phyloP scores from a whole-genome alignment of 1,140 invertebrate species.

The Drosophila virilis region DNA sequence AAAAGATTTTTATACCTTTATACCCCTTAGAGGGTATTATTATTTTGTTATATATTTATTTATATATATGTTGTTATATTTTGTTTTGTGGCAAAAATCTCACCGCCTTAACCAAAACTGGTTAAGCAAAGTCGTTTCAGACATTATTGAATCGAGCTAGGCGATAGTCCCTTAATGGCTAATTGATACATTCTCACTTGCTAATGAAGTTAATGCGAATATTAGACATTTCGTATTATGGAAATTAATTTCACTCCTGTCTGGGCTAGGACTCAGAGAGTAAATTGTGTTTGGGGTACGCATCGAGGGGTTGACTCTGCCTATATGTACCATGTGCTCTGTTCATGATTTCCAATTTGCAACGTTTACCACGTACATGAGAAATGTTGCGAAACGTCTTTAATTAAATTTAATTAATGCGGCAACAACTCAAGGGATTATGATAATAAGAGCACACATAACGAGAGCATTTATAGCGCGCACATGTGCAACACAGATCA shows the following conservation, averaged over 20 bases:
- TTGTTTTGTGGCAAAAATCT: too few species aligned
- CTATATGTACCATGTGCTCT: slow-evolving; percentile 3
- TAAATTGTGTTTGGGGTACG: neutral
- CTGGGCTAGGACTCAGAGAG: neutral
- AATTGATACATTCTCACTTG: slow-evolving; percentile 58
- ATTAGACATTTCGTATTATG: slow-evolving; percentile 61
- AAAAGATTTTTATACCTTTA: too few species aligned
- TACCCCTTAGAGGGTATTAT: too few species aligned
- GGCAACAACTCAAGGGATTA: slow-evolving; percentile 81
- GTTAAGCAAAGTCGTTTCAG: too few species aligned
- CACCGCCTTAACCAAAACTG: too few species aligned
- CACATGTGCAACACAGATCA: slow-evolving; percentile 59
- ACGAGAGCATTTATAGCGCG: slow-evolving; percentile 68
- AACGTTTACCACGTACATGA: slow-evolving; percentile 63
- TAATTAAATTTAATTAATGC: slow-evolving; percentile 84
- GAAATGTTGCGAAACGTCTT: slow-evolving; percentile 80
- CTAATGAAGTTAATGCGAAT: slow-evolving; percentile 60
- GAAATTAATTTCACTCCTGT: slow-evolving; percentile 65
- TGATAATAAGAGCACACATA: slow-evolving; percentile 82
- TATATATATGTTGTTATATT: too few species aligned
- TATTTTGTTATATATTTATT: too few species aligned
- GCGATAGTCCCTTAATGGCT: slow-evolving; percentile 2
- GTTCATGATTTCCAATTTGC: slow-evolving; percentile 60
- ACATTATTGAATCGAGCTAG: neutral
- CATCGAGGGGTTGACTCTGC: neutral